Conservation (phyloP, 1,140 invertebrate species). For the Ceratoteleas bidentatus region DNA sequence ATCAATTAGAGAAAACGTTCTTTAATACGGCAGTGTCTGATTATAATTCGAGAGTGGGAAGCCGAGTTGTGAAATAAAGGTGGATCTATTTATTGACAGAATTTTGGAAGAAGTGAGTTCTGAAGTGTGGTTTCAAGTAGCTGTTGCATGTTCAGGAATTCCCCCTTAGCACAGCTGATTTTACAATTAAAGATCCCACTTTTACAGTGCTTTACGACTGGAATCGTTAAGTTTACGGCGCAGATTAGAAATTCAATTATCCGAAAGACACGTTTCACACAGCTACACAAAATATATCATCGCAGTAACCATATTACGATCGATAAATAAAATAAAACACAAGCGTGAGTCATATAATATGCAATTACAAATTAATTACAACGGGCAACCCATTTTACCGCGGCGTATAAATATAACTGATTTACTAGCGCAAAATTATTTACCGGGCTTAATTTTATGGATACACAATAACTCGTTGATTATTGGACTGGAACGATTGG, state of each 20-base stretch:
- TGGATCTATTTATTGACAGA: no score
- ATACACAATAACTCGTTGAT: not conserved
- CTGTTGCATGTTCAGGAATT: no score
- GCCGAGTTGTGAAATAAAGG: no score
- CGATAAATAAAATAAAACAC: not conserved
- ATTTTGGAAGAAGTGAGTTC: no score
- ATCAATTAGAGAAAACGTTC: no score
- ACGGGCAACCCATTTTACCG: not conserved
- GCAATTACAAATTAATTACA: not conserved
- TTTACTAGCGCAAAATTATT: not conserved
- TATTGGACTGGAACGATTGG: not conserved
- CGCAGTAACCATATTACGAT: not conserved
- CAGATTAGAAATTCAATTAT: conserved; percentile 3
- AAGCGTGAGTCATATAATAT: not conserved
- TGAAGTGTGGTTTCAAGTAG: no score
- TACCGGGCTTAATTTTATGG: not conserved
- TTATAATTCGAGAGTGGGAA: no score
- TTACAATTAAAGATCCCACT: no score
- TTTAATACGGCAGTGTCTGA: no score
- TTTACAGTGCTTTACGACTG: no score
- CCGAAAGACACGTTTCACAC: not conserved
- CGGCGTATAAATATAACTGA: not conserved
- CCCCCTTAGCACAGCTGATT: no score
- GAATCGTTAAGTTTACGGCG: not conserved
- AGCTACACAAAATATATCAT: not conserved